Base-by-base conservation (phyloP, 2,888 invertebrate species). In the Lymantria dispar region DNA sequence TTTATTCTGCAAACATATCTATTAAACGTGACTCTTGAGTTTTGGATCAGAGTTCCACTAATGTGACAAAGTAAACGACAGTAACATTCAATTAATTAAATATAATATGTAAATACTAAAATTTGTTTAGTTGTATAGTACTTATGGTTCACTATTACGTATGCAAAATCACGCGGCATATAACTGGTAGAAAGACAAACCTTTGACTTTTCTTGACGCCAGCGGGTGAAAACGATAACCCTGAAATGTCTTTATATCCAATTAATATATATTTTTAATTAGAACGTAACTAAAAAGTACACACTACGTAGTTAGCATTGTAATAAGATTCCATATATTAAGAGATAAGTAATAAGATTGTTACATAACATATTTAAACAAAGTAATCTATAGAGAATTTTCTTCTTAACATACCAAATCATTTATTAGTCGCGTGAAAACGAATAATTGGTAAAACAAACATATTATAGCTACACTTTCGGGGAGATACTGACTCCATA, bases 181-280 rank as follows among this genome's bases (percentile, higher is more conserved):
- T 12, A 33, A 0, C 14, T 9, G 22, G 43, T 12, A 38, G 7
- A 38, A 38, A 45, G 36, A 33, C 45, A 45, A 43, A n/a, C 22
- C 14, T 29, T 45, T 39, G 45, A 22, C 37, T 39, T 12, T 10
- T 38, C 11, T 46, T 46, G 46, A 46, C 46, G 31, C 31, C 10
- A 15, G 8, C 33, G 40, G 40, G 46, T 46, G 40, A 46, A 51
- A 13, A 39, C 43, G 43, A 50, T 43, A 43, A 39, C 46, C 46
- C 43, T 38, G 3, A n/a, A 42, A 42, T 50, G 30, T 45, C 14
- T 37, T 46, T 12, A 30, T 30, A 37, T n/a, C 44, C 15, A 40
- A 39, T 48, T 50, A 22, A 31, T 30, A 13, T 14, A n/a, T 22
- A 43, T 39, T 11, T 12, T 43, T 46, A 45, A 45, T 45, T 50